Conservation (phyloP, 2,797 vertebrate species). For the Acomys russatus region DNA sequence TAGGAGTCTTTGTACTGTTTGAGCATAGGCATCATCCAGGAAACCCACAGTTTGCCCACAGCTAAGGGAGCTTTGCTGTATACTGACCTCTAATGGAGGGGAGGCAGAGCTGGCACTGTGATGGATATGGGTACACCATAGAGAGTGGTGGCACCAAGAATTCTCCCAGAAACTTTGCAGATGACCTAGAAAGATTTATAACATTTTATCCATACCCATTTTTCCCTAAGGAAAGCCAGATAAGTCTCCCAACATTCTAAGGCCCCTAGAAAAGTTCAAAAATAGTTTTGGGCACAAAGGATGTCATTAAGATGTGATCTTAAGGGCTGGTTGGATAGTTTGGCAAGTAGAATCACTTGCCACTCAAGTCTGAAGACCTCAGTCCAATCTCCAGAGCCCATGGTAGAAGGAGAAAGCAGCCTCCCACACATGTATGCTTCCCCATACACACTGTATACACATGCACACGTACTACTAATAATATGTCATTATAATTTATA, state of each 20-base stretch:
- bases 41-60: not conserved
- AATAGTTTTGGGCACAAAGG: not conserved
- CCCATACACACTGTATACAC: not conserved
- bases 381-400: not conserved
- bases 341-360: not conserved
- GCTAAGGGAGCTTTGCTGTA: not conserved
- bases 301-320: not conserved
- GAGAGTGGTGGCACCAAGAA: rapidly evolving
- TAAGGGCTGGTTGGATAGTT: not conserved
- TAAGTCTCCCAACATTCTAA: not conserved
- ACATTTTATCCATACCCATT: not conserved
- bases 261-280: not conserved
- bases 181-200: not conserved
- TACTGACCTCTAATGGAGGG: not conserved
- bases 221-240: not conserved
- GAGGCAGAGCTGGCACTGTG: not conserved
- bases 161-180: not conserved
- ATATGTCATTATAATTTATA: not conserved
- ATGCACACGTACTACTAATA: not conserved
- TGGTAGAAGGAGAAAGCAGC: not conserved
- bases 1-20: not conserved
- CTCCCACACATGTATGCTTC: not conserved
- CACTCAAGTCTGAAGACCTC: not conserved
- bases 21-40: not conserved
- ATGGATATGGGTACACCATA: not conserved